phyloP scores from a whole-genome alignment of 2,113 vertebrate genomes.

The Alethe diademata region DNA sequence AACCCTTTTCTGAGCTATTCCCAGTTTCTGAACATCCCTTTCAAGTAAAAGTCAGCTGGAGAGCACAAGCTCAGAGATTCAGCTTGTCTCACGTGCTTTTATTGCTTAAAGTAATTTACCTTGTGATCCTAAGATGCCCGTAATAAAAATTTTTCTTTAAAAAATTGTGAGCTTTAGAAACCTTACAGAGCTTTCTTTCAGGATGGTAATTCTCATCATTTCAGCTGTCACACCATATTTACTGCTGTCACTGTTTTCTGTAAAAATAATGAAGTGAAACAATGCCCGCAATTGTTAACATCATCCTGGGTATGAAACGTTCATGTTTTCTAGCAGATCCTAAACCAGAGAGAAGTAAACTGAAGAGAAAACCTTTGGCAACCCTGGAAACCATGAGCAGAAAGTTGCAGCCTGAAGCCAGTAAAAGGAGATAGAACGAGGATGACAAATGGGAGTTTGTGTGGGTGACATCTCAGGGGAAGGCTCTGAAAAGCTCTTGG shows the following conservation, averaged over 20 bases:
- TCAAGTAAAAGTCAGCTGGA: not conserved
- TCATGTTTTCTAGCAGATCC: not conserved
- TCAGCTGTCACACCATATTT: slow-evolving; percentile 16
- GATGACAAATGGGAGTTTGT: not conserved
- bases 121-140: not conserved
- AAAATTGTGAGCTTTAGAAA: not conserved
- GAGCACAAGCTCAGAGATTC: not conserved
- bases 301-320: not conserved
- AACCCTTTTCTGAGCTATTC: not conserved
- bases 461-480: not conserved
- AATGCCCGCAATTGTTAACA: not conserved
- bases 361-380: not conserved
- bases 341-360: not conserved
- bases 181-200: slow-evolving; percentile 3
- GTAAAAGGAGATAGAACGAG: not conserved
- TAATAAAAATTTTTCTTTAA: not conserved
- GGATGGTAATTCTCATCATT: not conserved
- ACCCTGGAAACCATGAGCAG: not conserved
- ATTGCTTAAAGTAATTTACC: not conserved
- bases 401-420: not conserved
- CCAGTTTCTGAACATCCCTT: not conserved
- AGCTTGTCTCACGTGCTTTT: not conserved
- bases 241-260: slow-evolving; percentile 8
- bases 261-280: slow-evolving; percentile 8
- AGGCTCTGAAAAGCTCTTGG: not conserved